A percentile compares a stretch with the other conserved stretches of the same genome.
phyloP scores from a whole-genome alignment of 2,888 invertebrate genomes.

The Plagodis dolabraria region DNA sequence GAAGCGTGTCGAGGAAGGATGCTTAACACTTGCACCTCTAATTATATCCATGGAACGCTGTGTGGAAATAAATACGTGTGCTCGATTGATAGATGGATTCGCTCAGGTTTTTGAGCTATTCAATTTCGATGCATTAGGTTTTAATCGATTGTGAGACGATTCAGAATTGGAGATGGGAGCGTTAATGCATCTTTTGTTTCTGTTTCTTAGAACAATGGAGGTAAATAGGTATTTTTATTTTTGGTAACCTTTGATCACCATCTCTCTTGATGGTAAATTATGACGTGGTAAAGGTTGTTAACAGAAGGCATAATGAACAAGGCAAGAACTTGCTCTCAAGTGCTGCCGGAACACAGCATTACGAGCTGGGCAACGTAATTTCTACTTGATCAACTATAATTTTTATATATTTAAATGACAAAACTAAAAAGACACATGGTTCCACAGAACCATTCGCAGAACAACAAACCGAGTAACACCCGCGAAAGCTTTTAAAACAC shows the following conservation, averaged over 20 bases:
- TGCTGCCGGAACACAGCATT: too few relatives aligned
- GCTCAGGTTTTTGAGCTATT: slow-evolving; percentile 31
- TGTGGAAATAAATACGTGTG: slow-evolving; percentile 71
- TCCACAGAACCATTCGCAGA: slow-evolving; percentile 20
- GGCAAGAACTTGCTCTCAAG: too few relatives aligned
- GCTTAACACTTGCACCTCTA: slow-evolving; percentile 80
- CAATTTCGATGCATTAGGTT: slow-evolving; percentile 33
- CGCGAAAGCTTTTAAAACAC: slow-evolving; percentile 36
- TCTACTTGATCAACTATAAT: background rate
- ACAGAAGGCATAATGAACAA: background rate
- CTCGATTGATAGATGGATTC: slow-evolving; percentile 36
- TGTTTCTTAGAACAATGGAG: slow-evolving; percentile 3
- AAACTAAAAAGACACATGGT: background rate
- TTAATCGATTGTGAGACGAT: slow-evolving; percentile 9
- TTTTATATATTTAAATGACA: background rate
- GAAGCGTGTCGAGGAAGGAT: slow-evolving; percentile 80
- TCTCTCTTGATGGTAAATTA: too few relatives aligned
- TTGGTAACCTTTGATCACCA: background rate
- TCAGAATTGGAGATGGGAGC: background rate
- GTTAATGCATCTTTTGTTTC: slow-evolving; percentile 7
- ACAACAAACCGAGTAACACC: slow-evolving; percentile 27
- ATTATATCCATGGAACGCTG: slow-evolving; percentile 74
- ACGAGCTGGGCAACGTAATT: too few relatives aligned
- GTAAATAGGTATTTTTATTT: background rate
- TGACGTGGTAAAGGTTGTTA: background rate